These are phyloP conservation scores for Drosophila pseudoananassae DNA, from an alignment of 1,140 invertebrate species.

Conservation along the genomic window DNA sequence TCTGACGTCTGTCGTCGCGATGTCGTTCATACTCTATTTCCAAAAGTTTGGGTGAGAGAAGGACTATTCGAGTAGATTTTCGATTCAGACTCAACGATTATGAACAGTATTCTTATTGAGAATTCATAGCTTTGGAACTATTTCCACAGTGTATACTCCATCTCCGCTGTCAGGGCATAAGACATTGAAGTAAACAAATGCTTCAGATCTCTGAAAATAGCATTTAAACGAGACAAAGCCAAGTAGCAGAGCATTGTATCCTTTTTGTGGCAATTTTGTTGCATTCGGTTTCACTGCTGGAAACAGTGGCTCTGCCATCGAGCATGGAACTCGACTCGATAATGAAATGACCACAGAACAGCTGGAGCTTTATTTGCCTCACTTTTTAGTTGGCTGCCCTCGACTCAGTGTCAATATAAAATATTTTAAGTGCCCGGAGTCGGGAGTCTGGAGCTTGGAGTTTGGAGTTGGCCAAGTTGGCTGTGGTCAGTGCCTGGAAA, in stretches of 20 bases:
- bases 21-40: constrained; percentile 37
- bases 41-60: constrained; percentile 22
- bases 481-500: constrained; percentile 24
- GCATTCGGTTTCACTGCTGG: constrained; percentile 47
- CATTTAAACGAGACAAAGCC: constrained; percentile 46
- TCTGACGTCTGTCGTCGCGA: constrained; percentile 48
- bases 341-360: constrained; percentile 53
- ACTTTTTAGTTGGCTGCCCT: constrained; percentile 12
- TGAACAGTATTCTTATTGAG: background rate
- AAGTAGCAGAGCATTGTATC: constrained; percentile 28
- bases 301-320: constrained; percentile 16
- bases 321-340: constrained; percentile 29
- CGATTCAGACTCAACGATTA: background rate
- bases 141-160: background rate
- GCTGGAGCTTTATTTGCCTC: constrained; percentile 27
- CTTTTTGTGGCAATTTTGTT: constrained; percentile 35
- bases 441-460: constrained; percentile 3
- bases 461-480: constrained; percentile 7
- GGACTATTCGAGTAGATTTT: constrained; percentile 66
- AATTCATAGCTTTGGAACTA: background rate
- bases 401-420: constrained; percentile 34
- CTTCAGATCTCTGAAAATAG: constrained; percentile 38
- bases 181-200: constrained; percentile 74
- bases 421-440: constrained; percentile 32
- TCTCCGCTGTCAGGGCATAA: constrained; percentile 20